Base-by-base conservation (phyloP, 2,888 invertebrate species). In the Meganola albula region DNA sequence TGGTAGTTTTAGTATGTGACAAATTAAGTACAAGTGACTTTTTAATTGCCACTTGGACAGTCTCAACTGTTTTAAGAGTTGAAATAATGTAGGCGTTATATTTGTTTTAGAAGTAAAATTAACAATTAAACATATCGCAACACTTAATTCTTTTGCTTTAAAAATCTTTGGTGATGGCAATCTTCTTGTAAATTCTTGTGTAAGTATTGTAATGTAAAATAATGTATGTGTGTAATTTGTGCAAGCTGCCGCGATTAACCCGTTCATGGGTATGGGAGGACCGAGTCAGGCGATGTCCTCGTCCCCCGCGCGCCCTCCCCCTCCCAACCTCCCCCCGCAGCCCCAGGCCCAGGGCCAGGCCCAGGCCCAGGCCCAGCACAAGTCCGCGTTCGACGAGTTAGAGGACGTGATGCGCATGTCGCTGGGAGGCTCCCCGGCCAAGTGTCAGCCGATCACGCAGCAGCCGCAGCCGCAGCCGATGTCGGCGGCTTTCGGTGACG, bases 341-440 rank as follows among this genome's bases (percentile, higher is more conserved):
- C 83, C 84, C 32, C n/a, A n/a, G n/a, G n/a, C n/a, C n/a, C n/a
- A n/a, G n/a, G n/a, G n/a, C n/a, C n/a, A n/a, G n/a, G n/a, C n/a
- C n/a, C n/a, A n/a, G n/a, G n/a, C n/a, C n/a, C n/a, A n/a, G n/a
- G n/a, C n/a, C n/a, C n/a, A n/a, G n/a, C n/a, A n/a, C n/a, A 90
- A 90, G 58, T 90, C 89, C 51, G 90, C 91, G 18, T 88, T 91
- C 68, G 91, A 90, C 61, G 91, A 91, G 57, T 86, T 91, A 47
- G 91, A 91, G 60, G 90, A 91, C 60, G 90, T 88, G 34, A 91
- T 91, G 79, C 84, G 90, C 37, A 89, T 90, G 87, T 90, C 90
- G 28, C 86, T 91, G 58, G 91, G 90, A 28, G 89, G 90, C 37
- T 90, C 90, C 31, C 90, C 90, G 28, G 78, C 82, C 31, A 77